phyloP scores from a whole-genome alignment of 1,140 invertebrate genomes.

The Mylabris phalerata region DNA sequence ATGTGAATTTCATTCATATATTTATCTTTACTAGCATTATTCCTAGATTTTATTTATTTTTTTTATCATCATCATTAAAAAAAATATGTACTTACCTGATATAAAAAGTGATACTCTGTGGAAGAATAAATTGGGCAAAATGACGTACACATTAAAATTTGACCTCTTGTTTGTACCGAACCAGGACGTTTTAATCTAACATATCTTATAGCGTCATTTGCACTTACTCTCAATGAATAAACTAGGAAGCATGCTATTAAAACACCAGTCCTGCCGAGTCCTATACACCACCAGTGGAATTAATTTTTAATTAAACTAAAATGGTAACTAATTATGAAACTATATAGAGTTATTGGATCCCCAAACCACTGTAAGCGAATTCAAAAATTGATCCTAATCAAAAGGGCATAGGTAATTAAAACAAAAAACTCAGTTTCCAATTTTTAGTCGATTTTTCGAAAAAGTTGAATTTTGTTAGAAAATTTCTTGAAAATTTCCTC shows the following conservation, averaged over 20 bases:
- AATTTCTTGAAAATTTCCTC: too few relatives aligned
- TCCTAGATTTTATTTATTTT: slow-evolving; percentile 24
- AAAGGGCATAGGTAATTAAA: too few relatives aligned
- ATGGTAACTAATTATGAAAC: too few relatives aligned
- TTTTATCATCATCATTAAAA: neutral
- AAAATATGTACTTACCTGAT: slow-evolving; percentile 46
- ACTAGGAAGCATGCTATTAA: slow-evolving; percentile 82
- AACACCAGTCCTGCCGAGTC: slow-evolving; percentile 77
- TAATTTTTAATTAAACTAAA: too few relatives aligned
- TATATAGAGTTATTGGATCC: too few relatives aligned
- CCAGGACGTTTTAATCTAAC: slow-evolving; percentile 71
- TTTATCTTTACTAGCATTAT: slow-evolving; percentile 45
- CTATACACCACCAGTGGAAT: slow-evolving; percentile 39
- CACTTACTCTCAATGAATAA: slow-evolving; percentile 65
- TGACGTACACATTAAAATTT: slow-evolving; percentile 75
- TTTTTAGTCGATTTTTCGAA: too few relatives aligned
- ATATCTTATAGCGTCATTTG: slow-evolving; percentile 74
- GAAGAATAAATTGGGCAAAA: slow-evolving; percentile 75
- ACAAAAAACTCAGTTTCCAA: too few relatives aligned
- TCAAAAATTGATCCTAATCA: too few relatives aligned
- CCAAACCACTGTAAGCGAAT: too few relatives aligned
- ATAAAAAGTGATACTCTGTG: slow-evolving; percentile 70
- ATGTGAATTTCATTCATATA: slow-evolving; percentile 56
- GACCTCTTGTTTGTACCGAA: slow-evolving; percentile 74
- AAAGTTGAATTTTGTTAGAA: too few relatives aligned